Evolutionary conservation across 2,797 vertebrate genomes (phyloP).

Genomic region (Columba guinea): DNA sequence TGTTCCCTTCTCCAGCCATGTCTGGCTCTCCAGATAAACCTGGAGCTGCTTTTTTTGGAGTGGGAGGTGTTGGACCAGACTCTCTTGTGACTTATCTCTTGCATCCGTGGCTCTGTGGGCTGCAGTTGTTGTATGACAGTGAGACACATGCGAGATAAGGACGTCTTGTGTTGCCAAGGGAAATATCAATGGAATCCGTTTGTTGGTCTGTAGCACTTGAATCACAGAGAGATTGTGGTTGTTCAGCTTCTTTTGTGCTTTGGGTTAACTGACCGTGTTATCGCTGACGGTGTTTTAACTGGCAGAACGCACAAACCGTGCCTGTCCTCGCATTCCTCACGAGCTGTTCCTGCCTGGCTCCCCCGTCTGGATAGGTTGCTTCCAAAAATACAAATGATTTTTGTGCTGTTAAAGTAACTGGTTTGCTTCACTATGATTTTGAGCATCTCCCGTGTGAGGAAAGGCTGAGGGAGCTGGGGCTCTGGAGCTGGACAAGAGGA

Average conservation of each 20-base stretch:
- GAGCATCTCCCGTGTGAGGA: background rate
- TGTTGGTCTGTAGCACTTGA: background rate
- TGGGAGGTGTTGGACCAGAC: background rate
- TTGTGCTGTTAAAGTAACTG: background rate
- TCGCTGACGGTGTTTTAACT: background rate
- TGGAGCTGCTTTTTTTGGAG: background rate
- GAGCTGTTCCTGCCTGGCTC: background rate
- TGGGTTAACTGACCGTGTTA: background rate
- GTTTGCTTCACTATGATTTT: background rate
- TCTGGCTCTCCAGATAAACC: background rate
- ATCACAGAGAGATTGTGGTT: background rate
- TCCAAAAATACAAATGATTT: background rate
- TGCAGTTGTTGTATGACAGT: background rate
- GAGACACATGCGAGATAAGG: background rate
- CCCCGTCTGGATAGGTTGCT: background rate
- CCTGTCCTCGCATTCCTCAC: background rate
- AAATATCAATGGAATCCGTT: background rate
- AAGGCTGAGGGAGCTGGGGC: no score
- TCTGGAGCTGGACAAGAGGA: no score
- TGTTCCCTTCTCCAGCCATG: background rate
- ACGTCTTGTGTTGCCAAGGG: background rate
- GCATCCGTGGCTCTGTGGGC: rapidly evolving
- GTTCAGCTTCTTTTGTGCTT: background rate
- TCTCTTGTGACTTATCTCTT: background rate
- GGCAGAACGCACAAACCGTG: background rate